Evolutionary conservation across 2,113 vertebrate species (phyloP).

Genomic region (Zapus hudsonius): DNA sequence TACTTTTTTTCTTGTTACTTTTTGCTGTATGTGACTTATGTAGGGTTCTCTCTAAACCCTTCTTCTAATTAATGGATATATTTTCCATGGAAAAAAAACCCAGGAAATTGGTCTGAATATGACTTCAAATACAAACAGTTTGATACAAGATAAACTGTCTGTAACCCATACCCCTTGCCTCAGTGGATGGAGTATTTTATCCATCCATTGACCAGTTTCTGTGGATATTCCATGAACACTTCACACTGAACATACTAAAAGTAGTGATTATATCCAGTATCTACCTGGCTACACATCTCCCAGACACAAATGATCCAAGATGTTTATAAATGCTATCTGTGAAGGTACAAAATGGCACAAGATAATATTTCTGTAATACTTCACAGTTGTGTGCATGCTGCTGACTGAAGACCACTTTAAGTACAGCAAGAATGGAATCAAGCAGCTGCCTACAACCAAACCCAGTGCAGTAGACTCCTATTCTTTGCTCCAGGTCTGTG

Average conservation of each 20-base stretch:
- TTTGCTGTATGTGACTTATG: slow-evolving; percentile 62
- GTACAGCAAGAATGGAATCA: not conserved
- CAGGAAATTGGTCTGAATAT: slow-evolving; percentile 50
- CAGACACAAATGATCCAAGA: slow-evolving; percentile 33
- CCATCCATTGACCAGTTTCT: slow-evolving; percentile 31
- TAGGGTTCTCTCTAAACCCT: slow-evolving; percentile 56
- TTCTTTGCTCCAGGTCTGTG: not conserved
- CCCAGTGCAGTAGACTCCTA: not conserved
- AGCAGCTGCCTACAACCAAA: not conserved
- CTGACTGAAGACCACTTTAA: not conserved
- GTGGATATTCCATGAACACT: slow-evolving; percentile 43
- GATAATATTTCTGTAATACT: slow-evolving; percentile 25
- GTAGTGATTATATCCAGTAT: slow-evolving; percentile 27
- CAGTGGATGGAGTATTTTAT: not conserved
- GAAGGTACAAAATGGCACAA: slow-evolving; percentile 30
- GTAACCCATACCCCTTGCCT: slow-evolving; percentile 41
- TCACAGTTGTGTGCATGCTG: not conserved
- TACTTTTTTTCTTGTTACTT: too few species aligned
- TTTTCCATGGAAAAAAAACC: slow-evolving; percentile 51
- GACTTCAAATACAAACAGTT: slow-evolving; percentile 59
- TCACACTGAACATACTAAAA: slow-evolving; percentile 41
- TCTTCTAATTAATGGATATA: slow-evolving; percentile 46
- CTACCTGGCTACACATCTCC: slow-evolving; percentile 12
- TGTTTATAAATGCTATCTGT: slow-evolving; percentile 42
- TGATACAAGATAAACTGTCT: slow-evolving; percentile 60